These are phyloP conservation scores for Zophobas morio DNA, from an alignment of 1,140 invertebrate genomes.

Conservation along the genomic window DNA sequence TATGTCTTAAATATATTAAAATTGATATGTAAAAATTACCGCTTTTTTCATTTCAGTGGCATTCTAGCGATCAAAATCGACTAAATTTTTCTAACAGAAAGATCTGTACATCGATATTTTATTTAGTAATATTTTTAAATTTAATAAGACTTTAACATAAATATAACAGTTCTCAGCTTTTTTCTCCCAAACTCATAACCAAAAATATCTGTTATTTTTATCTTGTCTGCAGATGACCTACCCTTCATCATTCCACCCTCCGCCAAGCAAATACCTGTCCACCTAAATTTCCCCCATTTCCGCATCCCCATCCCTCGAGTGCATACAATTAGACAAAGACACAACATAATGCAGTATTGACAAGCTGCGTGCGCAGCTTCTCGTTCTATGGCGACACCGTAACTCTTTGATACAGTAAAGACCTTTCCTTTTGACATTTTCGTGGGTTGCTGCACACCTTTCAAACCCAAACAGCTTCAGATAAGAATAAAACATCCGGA, in stretches of 20 bases:
- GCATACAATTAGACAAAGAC: constrained; percentile 31
- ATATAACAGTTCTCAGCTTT: no score
- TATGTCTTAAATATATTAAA: no score
- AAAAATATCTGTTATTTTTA: no score
- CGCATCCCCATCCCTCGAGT: not conserved
- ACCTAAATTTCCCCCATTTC: not conserved
- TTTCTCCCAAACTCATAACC: no score
- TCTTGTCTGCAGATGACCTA: no score
- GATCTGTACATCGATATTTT: no score
- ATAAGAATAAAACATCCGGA: not conserved
- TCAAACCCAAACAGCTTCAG: not conserved
- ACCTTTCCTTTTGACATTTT: not conserved
- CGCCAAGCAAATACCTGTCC: not conserved
- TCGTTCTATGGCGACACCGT: constrained; percentile 12
- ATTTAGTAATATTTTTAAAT: no score
- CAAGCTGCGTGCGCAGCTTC: constrained; percentile 25
- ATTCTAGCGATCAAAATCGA: no score
- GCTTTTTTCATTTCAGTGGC: no score
- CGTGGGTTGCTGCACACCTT: not conserved
- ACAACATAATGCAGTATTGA: constrained; percentile 31
- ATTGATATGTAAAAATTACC: no score
- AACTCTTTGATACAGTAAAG: constrained; percentile 25
- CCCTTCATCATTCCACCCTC: not conserved
- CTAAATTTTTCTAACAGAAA: no score
- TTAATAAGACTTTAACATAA: no score